Conservation (phyloP, 2,797 vertebrate species). For the Halcyon chelicuti region DNA sequence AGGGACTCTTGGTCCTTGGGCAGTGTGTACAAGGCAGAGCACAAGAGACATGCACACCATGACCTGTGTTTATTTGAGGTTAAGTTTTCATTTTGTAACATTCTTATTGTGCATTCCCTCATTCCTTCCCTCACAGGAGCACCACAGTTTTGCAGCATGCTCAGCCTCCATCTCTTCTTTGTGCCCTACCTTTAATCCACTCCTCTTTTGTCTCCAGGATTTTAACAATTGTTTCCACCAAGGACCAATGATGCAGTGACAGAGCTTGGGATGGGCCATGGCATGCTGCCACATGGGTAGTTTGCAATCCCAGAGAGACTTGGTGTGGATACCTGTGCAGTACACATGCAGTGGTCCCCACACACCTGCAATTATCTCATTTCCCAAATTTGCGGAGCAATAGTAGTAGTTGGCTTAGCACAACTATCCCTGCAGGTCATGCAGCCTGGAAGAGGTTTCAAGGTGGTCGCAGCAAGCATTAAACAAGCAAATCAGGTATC, state of each 20-base stretch:
- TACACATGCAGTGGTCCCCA: neutral
- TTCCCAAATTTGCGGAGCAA: neutral
- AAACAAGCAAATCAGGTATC: neutral
- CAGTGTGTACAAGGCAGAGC: neutral
- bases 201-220: neutral
- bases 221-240: neutral
- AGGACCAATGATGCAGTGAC: neutral
- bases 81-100: neutral
- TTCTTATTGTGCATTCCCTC: neutral
- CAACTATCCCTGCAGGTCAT: neutral
- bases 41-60: neutral
- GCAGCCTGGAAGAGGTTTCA: neutral
- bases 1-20: neutral
- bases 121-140: neutral
- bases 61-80: neutral
- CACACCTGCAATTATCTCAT: neutral
- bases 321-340: neutral
- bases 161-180: neutral
- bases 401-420: neutral
- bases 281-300: neutral
- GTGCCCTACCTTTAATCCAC: neutral
- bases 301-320: neutral
- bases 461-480: neutral
- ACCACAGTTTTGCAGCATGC: neutral
- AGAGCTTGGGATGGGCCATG: neutral